A percentile compares a stretch with the other conserved stretches of the same genome.
phyloP scores from a whole-genome alignment of 2,888 invertebrate genomes.

The Pseudococcus jackbeardsleyi region DNA sequence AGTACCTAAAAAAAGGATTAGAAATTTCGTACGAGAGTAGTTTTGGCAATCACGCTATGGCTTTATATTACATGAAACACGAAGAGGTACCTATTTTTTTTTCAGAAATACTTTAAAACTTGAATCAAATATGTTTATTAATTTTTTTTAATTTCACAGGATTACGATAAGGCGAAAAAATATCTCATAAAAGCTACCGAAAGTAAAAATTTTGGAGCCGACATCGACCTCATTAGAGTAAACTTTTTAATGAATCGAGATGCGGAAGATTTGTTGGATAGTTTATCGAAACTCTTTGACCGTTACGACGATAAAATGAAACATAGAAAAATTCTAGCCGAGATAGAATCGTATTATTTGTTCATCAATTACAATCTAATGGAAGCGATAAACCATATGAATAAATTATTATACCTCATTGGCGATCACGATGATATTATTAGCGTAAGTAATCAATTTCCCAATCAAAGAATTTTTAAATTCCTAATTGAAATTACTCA shows the following conservation, averaged over 20 bases:
- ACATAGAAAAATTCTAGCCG: conserved; percentile 38
- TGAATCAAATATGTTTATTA: neutral
- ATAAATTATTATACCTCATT: conserved; percentile 41
- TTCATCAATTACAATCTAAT: conserved; percentile 49
- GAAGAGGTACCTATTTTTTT: conserved; percentile 34
- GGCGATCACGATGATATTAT: conserved; percentile 16
- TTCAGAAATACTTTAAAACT: neutral
- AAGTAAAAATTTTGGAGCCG: conserved; percentile 47
- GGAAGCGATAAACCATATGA: conserved; percentile 22
- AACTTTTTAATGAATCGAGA: conserved; percentile 1
- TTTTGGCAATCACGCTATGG: conserved; percentile 60
- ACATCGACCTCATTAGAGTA: conserved; percentile 33
- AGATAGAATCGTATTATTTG: conserved; percentile 35
- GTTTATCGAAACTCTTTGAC: conserved; percentile 14
- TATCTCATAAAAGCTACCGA: conserved; percentile 10
- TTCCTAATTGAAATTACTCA: neutral
- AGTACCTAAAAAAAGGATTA: conserved; percentile 35
- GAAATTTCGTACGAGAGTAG: conserved; percentile 44
- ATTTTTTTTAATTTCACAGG: conserved; percentile 33
- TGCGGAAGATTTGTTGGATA: neutral
- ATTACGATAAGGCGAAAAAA: conserved; percentile 30
- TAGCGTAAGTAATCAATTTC: conserved; percentile 2
- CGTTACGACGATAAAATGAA: conserved; percentile 1
- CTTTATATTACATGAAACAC: conserved; percentile 29
- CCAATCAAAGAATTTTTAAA: neutral